Evolutionary conservation across 2,113 vertebrate species (phyloP), one percentile per base, ranked within the genome.

Genomic region (Seriola dumerili): DNA sequence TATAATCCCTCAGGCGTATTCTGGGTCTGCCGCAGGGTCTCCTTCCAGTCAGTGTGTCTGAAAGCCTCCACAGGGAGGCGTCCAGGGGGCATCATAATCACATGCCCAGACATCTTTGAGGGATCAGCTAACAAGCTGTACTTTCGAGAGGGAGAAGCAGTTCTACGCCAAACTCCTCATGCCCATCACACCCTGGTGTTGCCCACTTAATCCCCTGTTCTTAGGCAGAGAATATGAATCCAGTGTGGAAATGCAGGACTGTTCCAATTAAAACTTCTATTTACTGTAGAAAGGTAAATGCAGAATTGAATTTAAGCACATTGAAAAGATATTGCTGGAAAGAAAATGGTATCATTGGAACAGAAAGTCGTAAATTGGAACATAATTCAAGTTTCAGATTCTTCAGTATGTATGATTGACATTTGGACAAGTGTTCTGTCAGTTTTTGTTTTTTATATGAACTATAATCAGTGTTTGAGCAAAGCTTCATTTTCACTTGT

Each of bases 121-220:
- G 75, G 34, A 78, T 77, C 62, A 59, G 34, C 48, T 52, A 19
- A 76, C 66, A 62, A 72, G 67, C 70, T 63, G 54, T 67, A 3
- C 59, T 63, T 38, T 6, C 34, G 14, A 55, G 32, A 32, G 13
- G 70, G 8, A 55, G 46, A 9, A 21, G 59, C 4, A 4, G 4
- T 32, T 80, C 11, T 66, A 25, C 38, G 46, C 25, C 25, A 29
- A 48, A 16, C 5, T 46, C 25, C 11, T 36, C 34, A 68, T 25
- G 34, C 14, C 4, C 10, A n/a, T 42, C 2, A 8, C 10, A 10
- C 10, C 40, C 40, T 8, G 40, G 40, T 42, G 40, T 42, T 42
- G 8, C 40, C 10, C 40, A 2, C 40, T 42, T 42, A n/a, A 63
- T 17, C 46, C 46, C 48, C 19, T 50, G 14, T 19, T 17, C 48